Conservation (phyloP, 37 sponge, comb jelly and placozoan species). For the Bolinopsis microptera region DNA sequence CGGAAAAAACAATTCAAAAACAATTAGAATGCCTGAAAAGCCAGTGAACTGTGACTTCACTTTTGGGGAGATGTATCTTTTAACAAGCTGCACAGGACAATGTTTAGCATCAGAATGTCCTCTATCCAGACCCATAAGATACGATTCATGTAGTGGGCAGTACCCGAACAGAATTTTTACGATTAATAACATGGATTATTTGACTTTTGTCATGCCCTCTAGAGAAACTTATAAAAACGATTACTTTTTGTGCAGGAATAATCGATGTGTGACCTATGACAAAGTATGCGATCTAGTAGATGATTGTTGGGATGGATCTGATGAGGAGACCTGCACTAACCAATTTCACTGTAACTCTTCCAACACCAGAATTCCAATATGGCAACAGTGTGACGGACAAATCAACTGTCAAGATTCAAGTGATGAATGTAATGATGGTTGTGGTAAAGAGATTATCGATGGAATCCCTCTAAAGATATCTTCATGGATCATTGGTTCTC, state of each 20-base stretch:
- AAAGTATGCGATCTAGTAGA: background rate
- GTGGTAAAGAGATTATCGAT: background rate
- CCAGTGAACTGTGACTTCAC: background rate
- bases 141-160: background rate
- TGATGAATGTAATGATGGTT: background rate
- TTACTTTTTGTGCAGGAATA: background rate
- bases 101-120: background rate
- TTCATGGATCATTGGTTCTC: background rate
- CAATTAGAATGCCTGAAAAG: background rate
- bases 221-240: background rate
- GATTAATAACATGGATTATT: background rate
- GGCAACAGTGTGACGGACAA: background rate
- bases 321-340: background rate
- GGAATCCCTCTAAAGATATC: background rate
- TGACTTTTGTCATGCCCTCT: background rate
- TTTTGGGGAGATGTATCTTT: background rate
- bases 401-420: background rate
- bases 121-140: background rate
- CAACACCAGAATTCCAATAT: background rate
- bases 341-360: background rate
- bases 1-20: background rate
- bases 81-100: background rate
- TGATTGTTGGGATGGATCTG: background rate
- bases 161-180: background rate
- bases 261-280: background rate